Base-by-base conservation (phyloP, 2,888 invertebrate species). In the Dasysyrphus albostriatus region DNA sequence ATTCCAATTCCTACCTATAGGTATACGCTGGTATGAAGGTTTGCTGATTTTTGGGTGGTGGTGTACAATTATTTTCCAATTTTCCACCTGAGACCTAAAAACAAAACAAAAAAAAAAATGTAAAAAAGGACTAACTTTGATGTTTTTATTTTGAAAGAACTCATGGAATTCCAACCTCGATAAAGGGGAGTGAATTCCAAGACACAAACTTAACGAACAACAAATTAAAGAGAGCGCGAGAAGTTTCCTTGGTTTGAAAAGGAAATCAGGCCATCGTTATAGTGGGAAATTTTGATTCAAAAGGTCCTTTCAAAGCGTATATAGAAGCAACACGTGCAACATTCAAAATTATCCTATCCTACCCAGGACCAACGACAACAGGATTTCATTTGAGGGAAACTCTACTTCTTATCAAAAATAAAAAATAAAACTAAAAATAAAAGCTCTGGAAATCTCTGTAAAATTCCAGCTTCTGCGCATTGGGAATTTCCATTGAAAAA, bases 301-400 rank as follows among this genome's bases (percentile, higher is more conserved):
- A 42, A 61, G 63, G 47, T 67, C 81, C 69, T 49, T 58, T 49
- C 19, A n/a, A 44, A 44, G 8, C 47, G n/a, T n/a, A 83, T 54
- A 82, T 32, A 16, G 83, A 79, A 87, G 83, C 87, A 87, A 87
- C 87, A 87, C 83, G 87, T 87, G 83, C 87, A 87, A 87, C 78
- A 79, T 78, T 65, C 54, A 10, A 69, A 37, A 39, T 10, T 12
- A 51, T 39, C 24, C 69, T 3, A 24, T 3, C 24, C 1, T n/a
- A n/a, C n/a, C 24, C 39, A 44, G 16, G 39, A 51, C 39, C 69
- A 37, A 37, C 67, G 37, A 67, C 37, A 51, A 54, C 44, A 54
- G 47, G 32, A 61, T 9, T 73, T 73, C 32, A 37, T 19, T 67
- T 67, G 19, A 29, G 37, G 8, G 3, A 49, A 67, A 49, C 16